Evolutionary conservation across 1,140 invertebrate species (phyloP).

Genomic region (Bombus haemorrhoidalis): DNA sequence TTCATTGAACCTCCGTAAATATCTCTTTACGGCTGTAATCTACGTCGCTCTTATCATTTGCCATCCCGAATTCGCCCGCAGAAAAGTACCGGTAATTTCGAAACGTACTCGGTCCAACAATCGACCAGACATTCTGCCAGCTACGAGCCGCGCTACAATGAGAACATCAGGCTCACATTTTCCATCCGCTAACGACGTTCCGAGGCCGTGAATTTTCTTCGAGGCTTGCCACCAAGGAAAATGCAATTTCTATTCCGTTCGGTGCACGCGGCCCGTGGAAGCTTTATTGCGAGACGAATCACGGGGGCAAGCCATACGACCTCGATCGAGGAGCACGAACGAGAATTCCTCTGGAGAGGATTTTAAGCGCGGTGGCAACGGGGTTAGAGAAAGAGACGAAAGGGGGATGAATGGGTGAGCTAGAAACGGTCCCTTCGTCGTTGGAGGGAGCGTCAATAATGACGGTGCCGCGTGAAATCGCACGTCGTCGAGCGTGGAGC

Average conservation of each 20-base stretch:
- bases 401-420: too few relatives aligned
- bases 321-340: constrained; percentile 56
- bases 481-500: constrained; percentile 52
- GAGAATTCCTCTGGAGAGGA: constrained; percentile 60
- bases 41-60: background rate
- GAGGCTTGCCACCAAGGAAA: background rate
- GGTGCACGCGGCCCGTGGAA: constrained; percentile 21
- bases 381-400: background rate
- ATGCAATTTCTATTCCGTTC: constrained; percentile 58
- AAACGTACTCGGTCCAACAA: background rate
- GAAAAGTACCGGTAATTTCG: background rate
- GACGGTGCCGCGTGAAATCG: constrained; percentile 61
- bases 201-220: constrained; percentile 17
- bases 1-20: background rate
- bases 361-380: constrained; percentile 35
- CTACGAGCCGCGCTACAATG: constrained; percentile 52
- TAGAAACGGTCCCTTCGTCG: constrained; percentile 40
- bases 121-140: background rate
- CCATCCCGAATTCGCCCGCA: background rate
- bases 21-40: background rate
- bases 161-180: constrained; percentile 24
- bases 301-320: constrained; percentile 19
- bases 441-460: constrained; percentile 65
- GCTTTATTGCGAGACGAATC: constrained; percentile 57
- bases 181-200: constrained; percentile 28